phyloP scores from a whole-genome alignment of 2,888 invertebrate species.

The Actias luna region DNA sequence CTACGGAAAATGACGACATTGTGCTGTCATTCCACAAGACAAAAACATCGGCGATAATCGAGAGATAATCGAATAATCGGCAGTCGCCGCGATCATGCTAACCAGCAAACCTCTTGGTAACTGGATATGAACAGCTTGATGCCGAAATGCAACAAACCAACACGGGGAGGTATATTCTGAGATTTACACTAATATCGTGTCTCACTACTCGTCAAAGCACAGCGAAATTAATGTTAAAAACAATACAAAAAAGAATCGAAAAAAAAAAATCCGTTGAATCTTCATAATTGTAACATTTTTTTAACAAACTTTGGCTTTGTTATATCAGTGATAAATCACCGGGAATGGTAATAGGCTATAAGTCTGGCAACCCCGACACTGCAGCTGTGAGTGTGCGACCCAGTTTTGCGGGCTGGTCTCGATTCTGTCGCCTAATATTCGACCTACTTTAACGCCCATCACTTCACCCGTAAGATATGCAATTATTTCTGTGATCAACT shows the following conservation, averaged over 20 bases:
- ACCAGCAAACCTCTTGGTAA: too few species aligned
- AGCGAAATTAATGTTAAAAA: too few species aligned
- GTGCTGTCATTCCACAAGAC: too few species aligned
- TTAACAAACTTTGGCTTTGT: slow-evolving; percentile 6
- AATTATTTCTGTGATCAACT: slow-evolving; percentile 33
- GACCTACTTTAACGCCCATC: slow-evolving; percentile 63
- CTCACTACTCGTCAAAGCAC: too few species aligned
- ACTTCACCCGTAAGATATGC: slow-evolving; percentile 45
- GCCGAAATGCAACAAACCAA: too few species aligned
- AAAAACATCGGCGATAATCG: too few species aligned
- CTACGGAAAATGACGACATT: too few species aligned
- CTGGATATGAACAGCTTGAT: too few species aligned
- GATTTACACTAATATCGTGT: too few species aligned
- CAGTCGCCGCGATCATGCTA: too few species aligned
- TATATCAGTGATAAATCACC: slow-evolving; percentile 59
- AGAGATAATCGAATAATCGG: too few species aligned
- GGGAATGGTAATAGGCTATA: slow-evolving; percentile 45
- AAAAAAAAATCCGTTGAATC: not conserved
- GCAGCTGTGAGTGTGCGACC: slow-evolving; percentile 50
- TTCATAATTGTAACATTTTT: not conserved
- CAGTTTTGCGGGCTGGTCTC: slow-evolving; percentile 60
- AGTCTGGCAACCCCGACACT: slow-evolving; percentile 40
- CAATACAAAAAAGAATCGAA: not conserved
- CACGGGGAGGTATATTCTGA: too few species aligned
- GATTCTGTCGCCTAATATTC: slow-evolving; percentile 71